Evolutionary conservation across 2,113 vertebrate species (phyloP), one percentile per base, ranked within the genome.

Genomic region (Neolamprologus sp.): DNA sequence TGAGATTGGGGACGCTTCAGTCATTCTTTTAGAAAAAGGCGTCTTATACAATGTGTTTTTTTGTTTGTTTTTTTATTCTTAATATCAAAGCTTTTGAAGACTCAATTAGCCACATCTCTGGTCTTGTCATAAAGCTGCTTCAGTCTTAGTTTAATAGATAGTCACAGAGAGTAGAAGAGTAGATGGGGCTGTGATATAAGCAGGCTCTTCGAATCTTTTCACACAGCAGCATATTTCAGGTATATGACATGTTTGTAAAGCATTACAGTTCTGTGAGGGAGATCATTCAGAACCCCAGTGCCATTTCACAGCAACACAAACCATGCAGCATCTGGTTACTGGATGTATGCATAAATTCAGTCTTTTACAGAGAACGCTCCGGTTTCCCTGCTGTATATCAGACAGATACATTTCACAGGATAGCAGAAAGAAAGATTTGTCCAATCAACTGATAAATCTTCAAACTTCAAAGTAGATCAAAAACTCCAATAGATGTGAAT

Each of bases 1-100:
- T 96, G 94, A 97, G 89, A 96, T 94, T 60, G 84, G 91, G 93
- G 89, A 95, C 95, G 90, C 94, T 90, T 94, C 92, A 84, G 89
- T 88, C 51, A 91, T 91, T 94, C 84, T 93, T 87, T 89, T 33
- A 92, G 84, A 91, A 14, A 88, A 91, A 87, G 80, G 90, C 82
- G 2, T 80, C 88, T 63, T 3, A 93, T 84, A 89, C 85, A 55
- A 92, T 9, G 8, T 60, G 53, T 58, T 71, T 63, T 60, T 13
- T 8, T 75, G n/a, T 54, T 87, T 93, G 3, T 31, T 31, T 60
- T 60, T 95, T 93, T 85, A 84, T 85, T 91, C 90, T 95, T 82
- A 92, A 94, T 92, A 91, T 92, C 57, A 80, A 83, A 93, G 89
- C 91, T 94, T 95, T 89, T 90, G 40, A 91, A 73, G 83, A 65